Evolutionary conservation across 2,888 invertebrate genomes (phyloP).

Genomic region (Thera obeliscata): DNA sequence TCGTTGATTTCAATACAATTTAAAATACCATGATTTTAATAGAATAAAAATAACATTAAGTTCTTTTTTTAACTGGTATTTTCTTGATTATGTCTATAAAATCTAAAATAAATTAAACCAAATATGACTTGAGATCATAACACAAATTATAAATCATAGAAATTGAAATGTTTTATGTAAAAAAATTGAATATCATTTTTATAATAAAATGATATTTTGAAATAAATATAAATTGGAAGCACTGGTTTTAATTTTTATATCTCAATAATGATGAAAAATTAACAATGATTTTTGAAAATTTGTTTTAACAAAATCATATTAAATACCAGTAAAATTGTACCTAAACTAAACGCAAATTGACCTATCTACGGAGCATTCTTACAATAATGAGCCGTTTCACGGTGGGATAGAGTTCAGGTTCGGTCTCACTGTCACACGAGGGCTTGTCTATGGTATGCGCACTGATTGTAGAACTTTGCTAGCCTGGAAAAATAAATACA

Average conservation of each 20-base stretch:
- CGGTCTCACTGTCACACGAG: conserved; percentile 23
- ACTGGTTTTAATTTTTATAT: background rate
- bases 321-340: background rate
- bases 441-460: conserved; percentile 87
- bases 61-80: background rate
- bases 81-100: background rate
- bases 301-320: conserved; percentile 5
- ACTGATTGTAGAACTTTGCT: conserved; percentile 91
- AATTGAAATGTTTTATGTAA: no score
- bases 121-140: no score
- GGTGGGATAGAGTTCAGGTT: conserved; percentile 25
- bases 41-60: background rate
- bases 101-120: no score
- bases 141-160: no score
- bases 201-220: background rate
- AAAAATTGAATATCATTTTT: no score
- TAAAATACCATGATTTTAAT: conserved; percentile 1
- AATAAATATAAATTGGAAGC: background rate
- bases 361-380: conserved; percentile 22
- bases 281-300: background rate
- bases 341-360: conserved; percentile 9
- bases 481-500: conserved; percentile 82
- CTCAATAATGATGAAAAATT: background rate
- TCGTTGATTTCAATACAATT: conserved; percentile 12
- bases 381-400: conserved; percentile 31